Conservation (phyloP, 1,140 invertebrate genomes). For the Ceratosolen solmsi region DNA sequence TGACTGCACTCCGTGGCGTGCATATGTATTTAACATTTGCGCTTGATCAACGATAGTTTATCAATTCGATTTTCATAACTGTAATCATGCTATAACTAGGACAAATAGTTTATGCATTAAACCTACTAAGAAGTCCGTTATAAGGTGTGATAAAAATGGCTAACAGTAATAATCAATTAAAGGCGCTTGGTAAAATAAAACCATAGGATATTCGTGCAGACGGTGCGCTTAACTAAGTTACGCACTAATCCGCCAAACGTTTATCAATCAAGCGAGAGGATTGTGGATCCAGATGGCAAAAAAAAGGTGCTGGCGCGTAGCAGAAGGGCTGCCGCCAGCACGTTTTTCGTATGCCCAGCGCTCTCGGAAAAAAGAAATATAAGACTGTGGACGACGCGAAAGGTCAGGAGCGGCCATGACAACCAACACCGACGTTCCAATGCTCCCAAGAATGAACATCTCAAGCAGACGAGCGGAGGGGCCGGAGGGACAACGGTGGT, state of each 20-base stretch:
- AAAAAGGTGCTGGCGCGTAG: neutral
- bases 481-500: neutral
- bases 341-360: neutral
- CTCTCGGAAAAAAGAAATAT: neutral
- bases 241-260: too few relatives aligned
- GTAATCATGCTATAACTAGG: neutral
- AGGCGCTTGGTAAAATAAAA: neutral
- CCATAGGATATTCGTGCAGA: neutral
- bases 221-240: neutral
- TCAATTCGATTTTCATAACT: neutral
- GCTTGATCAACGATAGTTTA: neutral
- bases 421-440: constrained; percentile 25
- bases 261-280: too few relatives aligned
- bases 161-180: neutral
- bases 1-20: too few relatives aligned
- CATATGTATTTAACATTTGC: neutral
- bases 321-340: neutral
- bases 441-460: neutral
- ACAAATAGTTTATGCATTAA: neutral
- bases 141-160: neutral
- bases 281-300: too few relatives aligned
- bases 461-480: neutral
- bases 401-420: constrained; percentile 45
- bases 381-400: neutral
- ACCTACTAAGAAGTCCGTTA: neutral